Evolutionary conservation across 2,113 vertebrate genomes (phyloP).

Genomic region (Dasyornis broadbenti): DNA sequence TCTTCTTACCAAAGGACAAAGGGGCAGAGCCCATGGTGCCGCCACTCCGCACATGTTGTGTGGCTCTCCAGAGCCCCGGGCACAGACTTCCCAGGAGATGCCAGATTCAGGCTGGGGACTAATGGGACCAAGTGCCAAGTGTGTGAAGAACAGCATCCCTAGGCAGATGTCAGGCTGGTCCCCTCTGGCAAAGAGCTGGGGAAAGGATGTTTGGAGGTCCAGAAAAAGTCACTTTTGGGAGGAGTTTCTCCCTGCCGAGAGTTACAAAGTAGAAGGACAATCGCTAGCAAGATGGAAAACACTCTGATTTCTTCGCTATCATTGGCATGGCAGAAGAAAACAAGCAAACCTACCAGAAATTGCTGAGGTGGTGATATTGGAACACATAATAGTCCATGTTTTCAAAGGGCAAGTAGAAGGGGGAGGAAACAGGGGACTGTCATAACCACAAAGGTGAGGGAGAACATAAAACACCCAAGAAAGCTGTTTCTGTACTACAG

Average conservation of each 20-base stretch:
- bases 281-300: background rate
- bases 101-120: background rate
- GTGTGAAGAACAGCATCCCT: background rate
- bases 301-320: background rate
- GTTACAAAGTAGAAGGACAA: background rate
- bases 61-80: background rate
- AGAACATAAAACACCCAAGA: background rate
- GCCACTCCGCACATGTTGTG: rapidly evolving
- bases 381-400: background rate
- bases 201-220: background rate
- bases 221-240: background rate
- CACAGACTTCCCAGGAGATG: background rate
- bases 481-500: background rate
- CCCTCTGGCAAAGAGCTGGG: background rate
- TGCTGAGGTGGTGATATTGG: background rate
- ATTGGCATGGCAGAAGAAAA: background rate
- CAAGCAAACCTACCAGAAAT: background rate
- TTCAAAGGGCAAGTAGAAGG: background rate
- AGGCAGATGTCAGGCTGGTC: rapidly evolving
- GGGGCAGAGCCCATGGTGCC: rapidly evolving
- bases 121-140: background rate
- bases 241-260: background rate
- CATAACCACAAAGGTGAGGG: background rate
- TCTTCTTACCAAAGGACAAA: background rate
- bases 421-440: background rate